These are phyloP conservation scores for Mus spicilegus DNA, from an alignment of 2,113 vertebrate genomes.

Conservation along the genomic window DNA sequence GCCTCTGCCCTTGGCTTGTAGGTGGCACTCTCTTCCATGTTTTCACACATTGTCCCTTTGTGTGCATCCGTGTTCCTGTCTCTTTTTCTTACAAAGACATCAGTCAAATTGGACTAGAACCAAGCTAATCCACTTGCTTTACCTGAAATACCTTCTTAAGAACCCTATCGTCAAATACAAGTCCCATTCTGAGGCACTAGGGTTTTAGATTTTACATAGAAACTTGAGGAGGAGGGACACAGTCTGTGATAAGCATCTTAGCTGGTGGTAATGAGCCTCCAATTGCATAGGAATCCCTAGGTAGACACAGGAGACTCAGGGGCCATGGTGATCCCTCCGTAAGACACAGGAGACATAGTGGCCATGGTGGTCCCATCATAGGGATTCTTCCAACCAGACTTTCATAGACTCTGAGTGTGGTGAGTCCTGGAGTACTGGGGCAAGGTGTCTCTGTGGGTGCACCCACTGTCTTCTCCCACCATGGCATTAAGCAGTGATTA, in stretches of 20 bases:
- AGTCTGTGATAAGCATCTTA: no score
- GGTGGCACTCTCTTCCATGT: background rate
- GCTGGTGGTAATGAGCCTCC: background rate
- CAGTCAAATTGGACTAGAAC: background rate
- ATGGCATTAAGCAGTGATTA: background rate
- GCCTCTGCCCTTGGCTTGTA: background rate
- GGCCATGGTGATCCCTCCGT: background rate
- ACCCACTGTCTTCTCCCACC: background rate
- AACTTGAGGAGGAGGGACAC: no score
- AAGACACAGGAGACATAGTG: background rate
- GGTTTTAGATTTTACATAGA: background rate
- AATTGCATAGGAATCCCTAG: background rate
- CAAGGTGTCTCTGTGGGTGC: background rate
- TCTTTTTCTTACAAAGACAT: background rate
- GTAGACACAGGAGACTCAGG: background rate
- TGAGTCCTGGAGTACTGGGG: background rate
- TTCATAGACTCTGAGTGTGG: background rate
- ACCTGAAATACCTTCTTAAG: background rate
- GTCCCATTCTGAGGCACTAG: background rate
- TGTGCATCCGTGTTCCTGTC: background rate
- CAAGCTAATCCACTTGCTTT: background rate
- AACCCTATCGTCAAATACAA: background rate
- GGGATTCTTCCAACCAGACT: background rate
- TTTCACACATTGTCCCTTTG: accelerated
- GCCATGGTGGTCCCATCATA: background rate